A percentile compares a stretch with the other conserved stretches of the same genome.
These are phyloP conservation scores for Clarias pachynema DNA, from an alignment of 2,797 vertebrate genomes.

Conservation along the genomic window DNA sequence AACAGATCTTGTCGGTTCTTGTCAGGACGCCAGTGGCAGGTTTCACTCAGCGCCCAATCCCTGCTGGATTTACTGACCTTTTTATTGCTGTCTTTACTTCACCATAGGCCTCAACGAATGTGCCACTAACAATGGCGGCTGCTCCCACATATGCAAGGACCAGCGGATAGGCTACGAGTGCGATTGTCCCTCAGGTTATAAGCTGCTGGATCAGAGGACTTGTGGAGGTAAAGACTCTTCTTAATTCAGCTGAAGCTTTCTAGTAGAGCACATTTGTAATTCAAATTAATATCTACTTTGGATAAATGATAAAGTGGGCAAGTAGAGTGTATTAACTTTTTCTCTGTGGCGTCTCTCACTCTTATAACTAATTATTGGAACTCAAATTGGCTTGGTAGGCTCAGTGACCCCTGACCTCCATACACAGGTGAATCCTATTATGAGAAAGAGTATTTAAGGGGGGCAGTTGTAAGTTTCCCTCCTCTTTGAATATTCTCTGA, in stretches of 20 bases:
- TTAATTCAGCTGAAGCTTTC: neutral
- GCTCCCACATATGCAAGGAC: conserved; percentile 95
- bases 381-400: no score
- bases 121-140: conserved; percentile 89
- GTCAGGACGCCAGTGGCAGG: conserved; percentile 39
- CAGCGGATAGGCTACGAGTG: conserved; percentile 90
- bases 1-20: conserved; percentile 34
- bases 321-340: neutral
- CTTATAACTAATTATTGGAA: no score
- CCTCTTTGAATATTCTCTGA: no score
- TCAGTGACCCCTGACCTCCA: no score
- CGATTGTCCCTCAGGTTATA: conserved; percentile 91
- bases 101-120: conserved; percentile 90
- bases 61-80: conserved; percentile 48
- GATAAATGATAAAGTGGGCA: neutral
- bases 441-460: no score
- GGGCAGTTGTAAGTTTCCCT: no score
- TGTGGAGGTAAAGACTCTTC: conserved; percentile 85
- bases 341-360: neutral
- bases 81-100: conserved; percentile 21
- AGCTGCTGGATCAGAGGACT: conserved; percentile 93
- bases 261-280: neutral
- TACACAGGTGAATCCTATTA: no score
- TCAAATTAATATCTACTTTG: neutral
- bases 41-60: conserved; percentile 30